A percentile compares a stretch with the other conserved stretches of the same genome.
phyloP scores from a whole-genome alignment of 2,113 vertebrate species.

The Patagioenas fasciata region DNA sequence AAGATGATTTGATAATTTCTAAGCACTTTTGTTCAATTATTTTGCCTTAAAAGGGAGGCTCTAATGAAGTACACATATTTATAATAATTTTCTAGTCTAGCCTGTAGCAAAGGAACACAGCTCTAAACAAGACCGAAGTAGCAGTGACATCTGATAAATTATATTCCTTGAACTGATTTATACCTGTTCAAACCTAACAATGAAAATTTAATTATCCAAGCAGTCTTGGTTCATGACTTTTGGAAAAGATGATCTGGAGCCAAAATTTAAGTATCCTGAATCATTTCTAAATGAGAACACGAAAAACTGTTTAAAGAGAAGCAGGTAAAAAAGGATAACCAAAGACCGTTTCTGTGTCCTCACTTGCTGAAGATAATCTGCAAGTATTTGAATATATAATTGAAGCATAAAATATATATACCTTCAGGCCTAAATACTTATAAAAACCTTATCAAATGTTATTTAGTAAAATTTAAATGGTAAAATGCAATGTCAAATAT shows the following conservation, averaged over 20 bases:
- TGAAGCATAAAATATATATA: neutral
- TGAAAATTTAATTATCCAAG: constrained; percentile 40
- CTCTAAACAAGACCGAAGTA: neutral
- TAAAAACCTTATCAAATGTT: neutral
- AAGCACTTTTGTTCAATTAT: neutral
- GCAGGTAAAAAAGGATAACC: neutral
- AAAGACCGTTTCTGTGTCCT: neutral
- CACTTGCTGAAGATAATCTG: neutral
- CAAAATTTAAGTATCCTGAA: neutral
- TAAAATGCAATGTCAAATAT: neutral
- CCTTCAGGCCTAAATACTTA: neutral
- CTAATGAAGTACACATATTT: neutral
- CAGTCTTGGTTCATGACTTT: neutral
- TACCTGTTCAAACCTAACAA: neutral
- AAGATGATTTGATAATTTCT: neutral
- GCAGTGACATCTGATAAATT: neutral
- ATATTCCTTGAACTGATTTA: constrained; percentile 18
- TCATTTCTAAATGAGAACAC: neutral
- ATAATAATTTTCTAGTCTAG: neutral
- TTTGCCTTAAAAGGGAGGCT: neutral
- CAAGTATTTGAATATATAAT: neutral
- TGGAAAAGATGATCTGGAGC: neutral
- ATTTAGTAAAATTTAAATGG: neutral
- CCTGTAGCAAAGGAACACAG: constrained; percentile 3
- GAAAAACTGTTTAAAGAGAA: neutral